Percentiles rank a stretch among this genome's conserved stretches.
These are phyloP conservation scores for Chitala chitala DNA, from an alignment of 2,113 vertebrate genomes.

Conservation along the genomic window DNA sequence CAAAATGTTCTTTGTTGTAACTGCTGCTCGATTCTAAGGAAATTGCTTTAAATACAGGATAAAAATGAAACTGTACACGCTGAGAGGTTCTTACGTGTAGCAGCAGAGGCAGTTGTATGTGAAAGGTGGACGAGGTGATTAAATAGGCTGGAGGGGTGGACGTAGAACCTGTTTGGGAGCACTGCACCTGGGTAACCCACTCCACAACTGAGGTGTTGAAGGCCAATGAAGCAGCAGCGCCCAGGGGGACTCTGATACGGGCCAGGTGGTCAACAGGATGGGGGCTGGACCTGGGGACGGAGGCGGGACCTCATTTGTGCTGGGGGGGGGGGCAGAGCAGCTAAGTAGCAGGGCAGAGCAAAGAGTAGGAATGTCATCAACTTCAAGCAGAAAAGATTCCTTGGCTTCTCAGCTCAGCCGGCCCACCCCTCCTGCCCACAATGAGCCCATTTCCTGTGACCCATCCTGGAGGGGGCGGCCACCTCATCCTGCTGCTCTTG, in stretches of 20 bases:
- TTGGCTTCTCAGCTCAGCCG: background rate
- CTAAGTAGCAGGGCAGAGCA: too few relatives aligned
- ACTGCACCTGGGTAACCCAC: background rate
- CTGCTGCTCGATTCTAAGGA: background rate
- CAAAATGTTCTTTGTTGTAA: background rate
- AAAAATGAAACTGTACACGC: too few relatives aligned
- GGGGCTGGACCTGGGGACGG: too few relatives aligned
- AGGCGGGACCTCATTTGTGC: too few relatives aligned
- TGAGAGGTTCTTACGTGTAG: too few relatives aligned
- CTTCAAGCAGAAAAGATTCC: slow-evolving; percentile 19
- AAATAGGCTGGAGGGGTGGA: background rate
- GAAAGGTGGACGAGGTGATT: too few relatives aligned
- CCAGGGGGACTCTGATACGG: background rate
- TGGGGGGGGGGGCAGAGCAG: background rate
- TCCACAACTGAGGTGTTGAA: background rate
- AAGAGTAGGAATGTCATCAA: background rate
- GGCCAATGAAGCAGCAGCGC: background rate
- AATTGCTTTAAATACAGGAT: background rate
- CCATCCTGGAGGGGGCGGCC: slow-evolving; percentile 23
- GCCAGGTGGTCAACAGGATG: background rate
- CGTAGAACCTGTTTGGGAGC: background rate
- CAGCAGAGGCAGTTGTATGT: too few relatives aligned
- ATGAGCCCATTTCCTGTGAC: slow-evolving; percentile 28
- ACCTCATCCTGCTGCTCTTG: slow-evolving; percentile 37
- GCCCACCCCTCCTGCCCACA: background rate